phyloP scores from a whole-genome alignment of 2,888 invertebrate species.

The Petrophora chlorosata region DNA sequence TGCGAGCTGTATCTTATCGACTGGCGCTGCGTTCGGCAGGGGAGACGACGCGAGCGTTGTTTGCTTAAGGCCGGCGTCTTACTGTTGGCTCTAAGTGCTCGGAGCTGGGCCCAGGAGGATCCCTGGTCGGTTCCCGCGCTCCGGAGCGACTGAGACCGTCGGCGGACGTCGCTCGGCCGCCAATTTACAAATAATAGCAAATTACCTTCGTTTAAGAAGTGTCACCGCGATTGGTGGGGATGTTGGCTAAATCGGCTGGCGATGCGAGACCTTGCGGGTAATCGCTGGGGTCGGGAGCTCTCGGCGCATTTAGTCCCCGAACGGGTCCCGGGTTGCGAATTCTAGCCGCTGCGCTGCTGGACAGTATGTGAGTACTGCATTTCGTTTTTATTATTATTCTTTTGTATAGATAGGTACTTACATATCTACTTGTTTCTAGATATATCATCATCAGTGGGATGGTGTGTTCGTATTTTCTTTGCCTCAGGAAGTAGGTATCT shows the following conservation, averaged over 20 bases:
- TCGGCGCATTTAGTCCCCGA: slow-evolving; percentile 62
- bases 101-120: slow-evolving; percentile 64
- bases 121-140: slow-evolving; percentile 54
- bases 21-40: slow-evolving; percentile 64
- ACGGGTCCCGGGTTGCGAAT: slow-evolving; percentile 61
- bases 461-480: too few relatives aligned
- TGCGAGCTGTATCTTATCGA: slow-evolving; percentile 75
- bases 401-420: not conserved
- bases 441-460: not conserved
- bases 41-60: slow-evolving; percentile 61
- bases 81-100: slow-evolving; percentile 39
- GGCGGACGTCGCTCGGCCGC: slow-evolving; percentile 74
- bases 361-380: slow-evolving; percentile 50
- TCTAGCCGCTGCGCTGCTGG: slow-evolving; percentile 47
- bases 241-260: slow-evolving; percentile 79
- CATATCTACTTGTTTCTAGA: not conserved
- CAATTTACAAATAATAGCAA: slow-evolving; percentile 83
- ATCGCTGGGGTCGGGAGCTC: slow-evolving; percentile 69
- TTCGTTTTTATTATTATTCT: slow-evolving; percentile 27
- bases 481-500: too few relatives aligned
- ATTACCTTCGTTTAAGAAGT: slow-evolving; percentile 84
- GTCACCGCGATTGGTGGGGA: slow-evolving; percentile 81
- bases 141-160: slow-evolving; percentile 72
- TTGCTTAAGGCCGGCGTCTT: slow-evolving; percentile 62
- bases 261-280: slow-evolving; percentile 80